phyloP scores from a whole-genome alignment of 2,797 vertebrate genomes.

The Sciurus carolinensis region DNA sequence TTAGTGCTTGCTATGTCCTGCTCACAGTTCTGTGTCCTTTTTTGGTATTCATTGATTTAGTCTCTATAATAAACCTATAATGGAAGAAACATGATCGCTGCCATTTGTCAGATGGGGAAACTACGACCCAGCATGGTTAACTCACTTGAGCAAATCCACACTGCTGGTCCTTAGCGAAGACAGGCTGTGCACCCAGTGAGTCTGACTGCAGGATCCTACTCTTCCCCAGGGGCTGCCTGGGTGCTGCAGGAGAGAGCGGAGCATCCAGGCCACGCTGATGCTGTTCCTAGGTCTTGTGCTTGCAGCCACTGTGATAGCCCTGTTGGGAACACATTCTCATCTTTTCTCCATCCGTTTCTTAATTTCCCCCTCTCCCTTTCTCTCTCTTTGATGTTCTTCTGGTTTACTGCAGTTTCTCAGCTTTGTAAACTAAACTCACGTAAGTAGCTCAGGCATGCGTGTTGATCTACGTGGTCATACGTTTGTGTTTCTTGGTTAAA shows the following conservation, averaged over 20 bases:
- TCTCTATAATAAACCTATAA: neutral
- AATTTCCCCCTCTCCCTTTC: neutral
- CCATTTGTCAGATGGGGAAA: neutral
- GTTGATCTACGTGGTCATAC: neutral
- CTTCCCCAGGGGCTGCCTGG: rapidly evolving
- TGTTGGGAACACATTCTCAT: neutral
- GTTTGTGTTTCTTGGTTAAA: neutral
- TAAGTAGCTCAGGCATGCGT: neutral
- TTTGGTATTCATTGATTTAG: neutral
- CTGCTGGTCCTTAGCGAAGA: no score
- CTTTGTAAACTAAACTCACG: neutral
- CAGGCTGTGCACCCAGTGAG: rapidly evolving
- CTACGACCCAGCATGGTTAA: neutral
- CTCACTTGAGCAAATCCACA: no score
- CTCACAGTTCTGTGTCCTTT: neutral
- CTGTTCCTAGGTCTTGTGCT: rapidly evolving
- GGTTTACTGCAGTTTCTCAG: neutral
- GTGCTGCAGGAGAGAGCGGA: rapidly evolving
- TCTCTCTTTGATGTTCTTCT: neutral
- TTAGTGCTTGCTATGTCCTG: rapidly evolving
- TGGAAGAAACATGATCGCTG: neutral
- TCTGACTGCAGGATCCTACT: neutral
- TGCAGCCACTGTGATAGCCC: neutral
- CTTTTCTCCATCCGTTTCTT: neutral
- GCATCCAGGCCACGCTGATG: neutral